Percentiles rank a stretch among this genome's conserved stretches.
Conservation (phyloP, 2,888 invertebrate genomes). For the Leptinotarsa haldemani region DNA sequence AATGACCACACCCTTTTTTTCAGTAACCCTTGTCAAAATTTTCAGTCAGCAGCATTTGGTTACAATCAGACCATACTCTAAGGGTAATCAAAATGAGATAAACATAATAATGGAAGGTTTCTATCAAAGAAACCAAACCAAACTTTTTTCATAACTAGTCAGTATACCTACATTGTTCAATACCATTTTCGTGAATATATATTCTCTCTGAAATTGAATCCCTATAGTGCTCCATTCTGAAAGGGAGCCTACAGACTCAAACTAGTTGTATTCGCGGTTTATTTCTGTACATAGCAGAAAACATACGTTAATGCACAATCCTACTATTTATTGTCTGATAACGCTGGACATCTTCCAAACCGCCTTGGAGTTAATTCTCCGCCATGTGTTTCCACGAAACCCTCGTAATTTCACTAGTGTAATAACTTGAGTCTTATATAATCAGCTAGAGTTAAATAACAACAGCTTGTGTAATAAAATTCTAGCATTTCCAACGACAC, state of each 20-base stretch:
- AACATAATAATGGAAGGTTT: too few species aligned
- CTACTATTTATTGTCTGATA: conserved; percentile 31
- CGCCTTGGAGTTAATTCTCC: conserved; percentile 33
- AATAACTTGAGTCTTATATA: conserved; percentile 19
- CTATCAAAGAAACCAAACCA: too few species aligned
- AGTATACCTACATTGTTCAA: too few species aligned
- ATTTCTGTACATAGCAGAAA: conserved; percentile 6
- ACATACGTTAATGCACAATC: conserved; percentile 35
- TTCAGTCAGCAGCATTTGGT: too few species aligned
- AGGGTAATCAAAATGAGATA: too few species aligned
- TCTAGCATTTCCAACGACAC: not conserved
- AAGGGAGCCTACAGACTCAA: not conserved
- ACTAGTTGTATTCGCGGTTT: not conserved
- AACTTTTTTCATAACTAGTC: too few species aligned
- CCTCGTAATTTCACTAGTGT: conserved; percentile 24
- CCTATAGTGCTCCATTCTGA: not conserved
- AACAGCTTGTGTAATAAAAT: not conserved
- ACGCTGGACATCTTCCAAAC: conserved; percentile 38
- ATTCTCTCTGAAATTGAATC: too few species aligned
- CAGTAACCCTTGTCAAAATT: too few species aligned
- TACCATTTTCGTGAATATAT: too few species aligned
- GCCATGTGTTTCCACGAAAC: conserved; percentile 27
- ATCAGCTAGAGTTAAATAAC: not conserved
- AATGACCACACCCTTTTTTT: too few species aligned
- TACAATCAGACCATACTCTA: too few species aligned